Conservation (phyloP, 2,888 invertebrate species). For the Hyppa rectilinea region DNA sequence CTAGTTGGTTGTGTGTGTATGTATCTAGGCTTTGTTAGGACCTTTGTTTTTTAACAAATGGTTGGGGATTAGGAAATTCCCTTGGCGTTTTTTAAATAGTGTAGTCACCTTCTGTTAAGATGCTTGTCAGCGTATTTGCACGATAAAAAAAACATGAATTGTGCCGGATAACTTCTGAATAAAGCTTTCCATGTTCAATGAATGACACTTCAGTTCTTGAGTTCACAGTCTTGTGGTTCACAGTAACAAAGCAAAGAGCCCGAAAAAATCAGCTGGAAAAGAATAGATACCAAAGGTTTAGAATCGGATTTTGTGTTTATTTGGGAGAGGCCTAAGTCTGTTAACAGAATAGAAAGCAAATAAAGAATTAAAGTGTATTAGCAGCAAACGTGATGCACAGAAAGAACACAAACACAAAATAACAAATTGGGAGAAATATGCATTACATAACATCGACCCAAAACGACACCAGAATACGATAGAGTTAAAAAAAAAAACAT, state of each 20-base stretch:
- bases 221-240: neutral
- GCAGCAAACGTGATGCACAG: too few species aligned
- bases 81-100: neutral
- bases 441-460: too few species aligned
- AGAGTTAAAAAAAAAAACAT: neutral
- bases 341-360: too few species aligned
- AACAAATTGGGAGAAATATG: too few species aligned
- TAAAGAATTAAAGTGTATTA: too few species aligned
- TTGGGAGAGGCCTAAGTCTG: neutral
- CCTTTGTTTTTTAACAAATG: neutral
- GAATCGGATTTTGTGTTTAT: too few species aligned
- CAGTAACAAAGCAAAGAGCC: neutral
- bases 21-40: neutral
- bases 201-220: neutral
- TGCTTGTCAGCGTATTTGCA: neutral
- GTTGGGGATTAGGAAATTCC: neutral
- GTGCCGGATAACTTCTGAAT: neutral
- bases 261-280: neutral
- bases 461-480: too few species aligned
- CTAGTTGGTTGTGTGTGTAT: constrained; percentile 56
- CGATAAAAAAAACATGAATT: neutral
- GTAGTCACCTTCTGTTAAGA: neutral
- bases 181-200: neutral
- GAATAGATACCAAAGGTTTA: neutral
- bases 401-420: too few species aligned